phyloP scores from a whole-genome alignment of 2,113 vertebrate species.

The Tychaedon coryphoeus region DNA sequence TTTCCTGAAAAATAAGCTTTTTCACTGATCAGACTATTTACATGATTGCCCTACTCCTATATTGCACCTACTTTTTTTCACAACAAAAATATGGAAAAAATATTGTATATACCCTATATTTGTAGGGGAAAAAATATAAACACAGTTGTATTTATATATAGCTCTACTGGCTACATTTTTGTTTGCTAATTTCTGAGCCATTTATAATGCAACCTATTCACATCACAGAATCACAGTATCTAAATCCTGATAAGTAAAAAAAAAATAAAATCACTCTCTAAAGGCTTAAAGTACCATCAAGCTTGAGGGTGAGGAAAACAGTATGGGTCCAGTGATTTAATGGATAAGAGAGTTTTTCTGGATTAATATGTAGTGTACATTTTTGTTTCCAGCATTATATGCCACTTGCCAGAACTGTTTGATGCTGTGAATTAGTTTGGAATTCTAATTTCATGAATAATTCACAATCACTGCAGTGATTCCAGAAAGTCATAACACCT shows the following conservation, averaged over 20 bases:
- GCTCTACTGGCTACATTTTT: not conserved
- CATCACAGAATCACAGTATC: not conserved
- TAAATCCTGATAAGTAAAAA: not conserved
- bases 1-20: not conserved
- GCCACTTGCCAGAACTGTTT: slow-evolving; percentile 14
- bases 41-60: not conserved
- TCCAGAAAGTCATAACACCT: slow-evolving; percentile 33
- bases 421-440: slow-evolving; percentile 20
- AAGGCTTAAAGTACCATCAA: not conserved
- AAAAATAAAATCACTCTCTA: not conserved
- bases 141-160: not conserved
- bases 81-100: not conserved
- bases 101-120: not conserved
- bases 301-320: not conserved
- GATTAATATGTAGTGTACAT: not conserved
- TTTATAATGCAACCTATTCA: not conserved
- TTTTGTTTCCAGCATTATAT: not conserved
- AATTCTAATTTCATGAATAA: slow-evolving; percentile 60
- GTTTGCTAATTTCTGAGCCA: not conserved
- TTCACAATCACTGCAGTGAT: slow-evolving; percentile 19
- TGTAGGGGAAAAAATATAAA: not conserved
- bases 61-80: not conserved
- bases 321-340: not conserved
- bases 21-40: not conserved
- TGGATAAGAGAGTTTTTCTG: not conserved